Evolutionary conservation across 2,797 vertebrate species (phyloP).

Genomic region (Gallinago nigripennis): DNA sequence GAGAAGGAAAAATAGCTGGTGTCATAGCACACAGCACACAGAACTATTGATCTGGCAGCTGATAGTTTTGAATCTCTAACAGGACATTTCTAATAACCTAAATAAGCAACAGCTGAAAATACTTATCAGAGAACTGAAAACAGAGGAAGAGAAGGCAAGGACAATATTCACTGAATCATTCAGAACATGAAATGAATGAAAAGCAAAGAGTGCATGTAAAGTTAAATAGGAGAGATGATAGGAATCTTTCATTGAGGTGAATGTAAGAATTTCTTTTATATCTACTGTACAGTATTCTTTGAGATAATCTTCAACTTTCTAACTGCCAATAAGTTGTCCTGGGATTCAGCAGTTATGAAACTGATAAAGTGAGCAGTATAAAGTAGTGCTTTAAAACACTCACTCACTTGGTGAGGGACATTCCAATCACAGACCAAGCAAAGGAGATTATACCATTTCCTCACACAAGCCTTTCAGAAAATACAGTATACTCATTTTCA

Average conservation of each 20-base stretch:
- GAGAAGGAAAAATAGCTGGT: not conserved
- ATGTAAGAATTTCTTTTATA: not conserved
- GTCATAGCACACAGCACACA: not conserved
- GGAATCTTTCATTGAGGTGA: not conserved
- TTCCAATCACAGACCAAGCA: not conserved
- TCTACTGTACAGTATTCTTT: not conserved
- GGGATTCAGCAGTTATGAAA: not conserved
- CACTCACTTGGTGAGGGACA: not conserved
- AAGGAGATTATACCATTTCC: not conserved
- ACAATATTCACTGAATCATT: not conserved
- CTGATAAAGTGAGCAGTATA: not conserved
- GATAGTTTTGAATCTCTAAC: not conserved
- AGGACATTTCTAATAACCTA: not conserved
- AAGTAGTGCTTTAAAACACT: not conserved
- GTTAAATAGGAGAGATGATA: not conserved
- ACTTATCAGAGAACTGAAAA: not conserved
- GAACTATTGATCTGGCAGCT: not conserved
- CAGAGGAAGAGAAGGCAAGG: not conserved
- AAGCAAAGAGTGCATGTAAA: not conserved
- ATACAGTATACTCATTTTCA: not conserved
- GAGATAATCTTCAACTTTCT: not conserved
- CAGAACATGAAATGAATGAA: not conserved
- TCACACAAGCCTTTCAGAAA: not conserved
- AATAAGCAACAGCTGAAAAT: slow-evolving; percentile 7
- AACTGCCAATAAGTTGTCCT: not conserved